Evolutionary conservation across 2,888 invertebrate genomes (phyloP), one percentile per base, ranked within the genome.

Genomic region (Cheilosia grossa): DNA sequence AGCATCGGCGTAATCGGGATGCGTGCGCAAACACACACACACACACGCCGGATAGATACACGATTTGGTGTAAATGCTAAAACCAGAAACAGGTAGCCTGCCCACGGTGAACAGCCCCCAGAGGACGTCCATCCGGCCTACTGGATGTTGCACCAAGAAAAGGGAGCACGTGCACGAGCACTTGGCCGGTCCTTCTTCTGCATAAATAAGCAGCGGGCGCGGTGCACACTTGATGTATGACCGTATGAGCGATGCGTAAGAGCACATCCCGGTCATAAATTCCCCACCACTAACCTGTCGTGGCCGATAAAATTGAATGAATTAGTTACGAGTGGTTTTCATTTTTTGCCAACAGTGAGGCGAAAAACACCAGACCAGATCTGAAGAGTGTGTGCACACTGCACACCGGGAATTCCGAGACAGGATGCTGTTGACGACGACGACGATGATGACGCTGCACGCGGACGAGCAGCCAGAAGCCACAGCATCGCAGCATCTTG

Each of bases 261-360:
- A 64, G 69, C 64, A 64, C 64, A 80, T 80, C 67, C 69, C 70
- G 77, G 61, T 59, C 81, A 63, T 81, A 85, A 85, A 77, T 75
- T 72, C 56, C 47, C 44, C 70, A 53, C 56, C 61, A 64, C 85
- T 81, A 85, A 81, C 85, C 81, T 85, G 81, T 81, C 81, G 70
- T 67, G 67, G 81, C 63, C 66, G 85, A 85, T 81, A 77, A 85
- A 81, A 80, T 77, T 85, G 85, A 85, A 81, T 85, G 85, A 85
- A 85, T 81, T 81, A 77, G 85, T 67, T 72, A 72, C 61, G 67
- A 85, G 85, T 83, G 74, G 42, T 66, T 66, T 77, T 82, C 42
- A 42, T 17, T 69, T 67, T 40, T 66, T 30, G 10, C 56, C 73
- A 54, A 33, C 51, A 2, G 15, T 15, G 42, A n/a, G 42, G 15